A percentile compares a stretch with the other conserved stretches of the same genome.
Conservation (phyloP, 2,888 invertebrate genomes). For the Amphimallon solstitiale region DNA sequence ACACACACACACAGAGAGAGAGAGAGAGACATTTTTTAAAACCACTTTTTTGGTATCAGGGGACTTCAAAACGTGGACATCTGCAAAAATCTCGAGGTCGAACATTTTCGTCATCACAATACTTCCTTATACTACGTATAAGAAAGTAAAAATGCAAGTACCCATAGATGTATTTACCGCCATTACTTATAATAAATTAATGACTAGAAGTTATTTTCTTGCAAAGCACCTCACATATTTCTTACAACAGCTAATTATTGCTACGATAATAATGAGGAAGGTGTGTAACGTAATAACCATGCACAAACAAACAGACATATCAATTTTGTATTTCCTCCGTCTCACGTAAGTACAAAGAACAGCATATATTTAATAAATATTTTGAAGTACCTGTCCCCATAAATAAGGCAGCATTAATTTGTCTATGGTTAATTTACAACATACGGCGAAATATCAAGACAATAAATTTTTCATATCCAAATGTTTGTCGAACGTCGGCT, state of each 20-base stretch:
- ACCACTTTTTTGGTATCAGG: too few species aligned
- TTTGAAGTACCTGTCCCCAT: constrained; percentile 5
- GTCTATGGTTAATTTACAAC: constrained; percentile 22
- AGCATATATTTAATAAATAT: neutral
- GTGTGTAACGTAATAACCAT: neutral
- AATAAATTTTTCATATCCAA: constrained; percentile 13
- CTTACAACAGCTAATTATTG: neutral
- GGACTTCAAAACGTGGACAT: too few species aligned
- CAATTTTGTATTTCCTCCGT: neutral
- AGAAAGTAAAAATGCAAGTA: too few species aligned
- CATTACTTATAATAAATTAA: too few species aligned
- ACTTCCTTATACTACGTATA: too few species aligned
- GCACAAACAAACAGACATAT: neutral
- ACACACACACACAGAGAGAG: too few species aligned
- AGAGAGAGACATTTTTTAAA: too few species aligned
- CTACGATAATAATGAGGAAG: neutral
- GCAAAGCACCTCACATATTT: neutral
- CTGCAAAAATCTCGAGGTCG: too few species aligned
- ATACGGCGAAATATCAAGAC: neutral
- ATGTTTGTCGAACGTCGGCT: constrained; percentile 10
- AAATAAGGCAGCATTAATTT: constrained; percentile 22
- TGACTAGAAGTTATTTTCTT: too few species aligned
- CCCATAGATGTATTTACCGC: too few species aligned
- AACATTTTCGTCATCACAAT: too few species aligned
- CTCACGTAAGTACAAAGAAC: neutral